Conservation (phyloP, 2,113 vertebrate species). For the Bos taurus region DNA sequence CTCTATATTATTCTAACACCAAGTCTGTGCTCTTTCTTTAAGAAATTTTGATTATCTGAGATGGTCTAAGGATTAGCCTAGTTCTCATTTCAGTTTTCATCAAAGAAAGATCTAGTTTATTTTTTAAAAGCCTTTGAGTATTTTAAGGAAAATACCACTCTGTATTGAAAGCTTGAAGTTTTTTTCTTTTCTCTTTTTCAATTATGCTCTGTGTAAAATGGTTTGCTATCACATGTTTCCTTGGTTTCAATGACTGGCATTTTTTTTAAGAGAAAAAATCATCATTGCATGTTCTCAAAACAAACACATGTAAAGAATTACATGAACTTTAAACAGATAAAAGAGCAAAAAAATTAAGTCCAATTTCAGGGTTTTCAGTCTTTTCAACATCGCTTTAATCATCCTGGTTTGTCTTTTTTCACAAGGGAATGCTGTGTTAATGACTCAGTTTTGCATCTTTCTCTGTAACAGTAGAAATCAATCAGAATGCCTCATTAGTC, state of each 20-base stretch:
- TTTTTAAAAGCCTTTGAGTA: neutral
- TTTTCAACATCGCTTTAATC: slow-evolving; percentile 79
- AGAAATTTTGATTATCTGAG: neutral
- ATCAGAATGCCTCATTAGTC: slow-evolving; percentile 76
- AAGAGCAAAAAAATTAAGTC: slow-evolving; percentile 73
- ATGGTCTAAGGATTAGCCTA: neutral
- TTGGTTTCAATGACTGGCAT: slow-evolving; percentile 29
- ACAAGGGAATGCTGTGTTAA: slow-evolving; percentile 58
- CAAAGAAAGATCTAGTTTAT: neutral
- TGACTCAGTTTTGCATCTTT: slow-evolving; percentile 68
- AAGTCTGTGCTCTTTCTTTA: neutral
- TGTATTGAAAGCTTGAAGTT: slow-evolving; percentile 41
- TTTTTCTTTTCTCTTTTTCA: neutral
- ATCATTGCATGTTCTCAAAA: slow-evolving; percentile 44
- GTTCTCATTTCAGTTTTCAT: slow-evolving; percentile 9
- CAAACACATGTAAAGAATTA: slow-evolving; percentile 67
- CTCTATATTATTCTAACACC: neutral
- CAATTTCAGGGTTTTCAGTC: slow-evolving; percentile 66
- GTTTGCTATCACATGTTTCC: slow-evolving; percentile 47
- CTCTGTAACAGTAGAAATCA: slow-evolving; percentile 76
- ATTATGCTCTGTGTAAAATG: slow-evolving; percentile 17
- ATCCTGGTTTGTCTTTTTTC: slow-evolving; percentile 58
- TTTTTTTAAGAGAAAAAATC: slow-evolving; percentile 44
- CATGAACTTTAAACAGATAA: slow-evolving; percentile 67
- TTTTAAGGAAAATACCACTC: slow-evolving; percentile 36